A percentile compares a stretch with the other conserved stretches of the same genome.
Evolutionary conservation across 2,113 vertebrate genomes (phyloP).

Genomic region (Oxygymnocypris stewartii): DNA sequence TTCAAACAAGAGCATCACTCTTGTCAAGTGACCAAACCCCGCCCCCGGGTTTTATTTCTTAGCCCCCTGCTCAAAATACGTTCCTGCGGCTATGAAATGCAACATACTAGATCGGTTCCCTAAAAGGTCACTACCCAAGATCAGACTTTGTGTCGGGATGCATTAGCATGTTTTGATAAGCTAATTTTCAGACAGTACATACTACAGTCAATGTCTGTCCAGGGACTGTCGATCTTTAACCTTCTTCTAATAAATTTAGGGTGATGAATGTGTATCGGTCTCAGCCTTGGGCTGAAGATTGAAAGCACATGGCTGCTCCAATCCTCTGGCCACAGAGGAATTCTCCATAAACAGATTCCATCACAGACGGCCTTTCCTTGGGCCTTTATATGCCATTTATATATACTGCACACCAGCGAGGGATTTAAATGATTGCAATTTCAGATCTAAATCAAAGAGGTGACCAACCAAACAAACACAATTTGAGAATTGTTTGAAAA

Average conservation of each 20-base stretch:
- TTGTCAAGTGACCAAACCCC: too few relatives aligned
- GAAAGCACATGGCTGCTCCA: slow-evolving; percentile 39
- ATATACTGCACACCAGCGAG: not conserved
- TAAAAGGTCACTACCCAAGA: not conserved
- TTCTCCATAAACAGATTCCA: slow-evolving; percentile 39
- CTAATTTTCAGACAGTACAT: slow-evolving; percentile 9
- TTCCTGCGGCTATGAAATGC: too few relatives aligned
- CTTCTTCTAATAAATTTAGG: not conserved
- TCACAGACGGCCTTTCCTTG: not conserved
- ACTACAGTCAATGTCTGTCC: slow-evolving; percentile 9
- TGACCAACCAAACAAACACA: not conserved
- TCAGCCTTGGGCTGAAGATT: slow-evolving; percentile 29
- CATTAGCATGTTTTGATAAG: slow-evolving; percentile 16
- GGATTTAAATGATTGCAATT: not conserved
- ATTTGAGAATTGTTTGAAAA: not conserved
- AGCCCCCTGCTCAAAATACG: too few relatives aligned
- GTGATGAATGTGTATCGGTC: slow-evolving; percentile 24
- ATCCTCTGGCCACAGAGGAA: not conserved
- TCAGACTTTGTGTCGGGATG: not conserved
- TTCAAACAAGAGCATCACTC: too few relatives aligned
- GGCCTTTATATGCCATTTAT: not conserved
- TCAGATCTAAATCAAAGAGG: not conserved
- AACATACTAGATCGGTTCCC: not conserved
- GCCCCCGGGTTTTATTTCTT: too few relatives aligned
- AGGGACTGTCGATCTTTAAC: not conserved